phyloP scores from a whole-genome alignment of 2,888 invertebrate species.

The Cataglyphis cursor region DNA sequence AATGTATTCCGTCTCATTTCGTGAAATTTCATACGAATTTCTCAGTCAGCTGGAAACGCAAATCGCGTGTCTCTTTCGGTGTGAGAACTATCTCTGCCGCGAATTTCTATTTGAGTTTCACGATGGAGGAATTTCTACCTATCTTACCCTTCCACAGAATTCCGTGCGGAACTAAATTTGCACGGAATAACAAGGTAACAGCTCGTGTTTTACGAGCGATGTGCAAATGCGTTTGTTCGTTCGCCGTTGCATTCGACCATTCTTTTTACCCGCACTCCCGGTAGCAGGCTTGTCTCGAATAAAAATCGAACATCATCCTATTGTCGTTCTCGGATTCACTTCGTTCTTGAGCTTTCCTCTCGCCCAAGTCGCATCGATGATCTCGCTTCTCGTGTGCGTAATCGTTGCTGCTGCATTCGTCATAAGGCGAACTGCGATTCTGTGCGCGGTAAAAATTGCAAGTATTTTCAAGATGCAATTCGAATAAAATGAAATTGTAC shows the following conservation, averaged over 20 bases:
- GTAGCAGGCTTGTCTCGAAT: constrained; percentile 18
- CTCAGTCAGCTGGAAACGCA: constrained; percentile 31
- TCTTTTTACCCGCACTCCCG: constrained; percentile 32
- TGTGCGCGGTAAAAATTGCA: background rate
- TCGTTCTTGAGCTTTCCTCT: background rate
- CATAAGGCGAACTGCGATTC: background rate
- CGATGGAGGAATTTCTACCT: background rate
- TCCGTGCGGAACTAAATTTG: constrained; percentile 24
- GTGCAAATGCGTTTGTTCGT: constrained; percentile 49
- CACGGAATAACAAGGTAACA: constrained; percentile 53
- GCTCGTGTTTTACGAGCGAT: constrained; percentile 37
- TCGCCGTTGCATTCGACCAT: constrained; percentile 11
- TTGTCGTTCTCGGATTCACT: background rate
- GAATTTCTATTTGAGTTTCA: constrained; percentile 48
- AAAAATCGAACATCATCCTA: constrained; percentile 26
- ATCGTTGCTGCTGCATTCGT: background rate
- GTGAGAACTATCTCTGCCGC: constrained; percentile 32
- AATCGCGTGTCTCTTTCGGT: constrained; percentile 24
- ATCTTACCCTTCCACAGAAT: constrained; percentile 5
- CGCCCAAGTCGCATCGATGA: background rate
- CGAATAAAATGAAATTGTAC: background rate
- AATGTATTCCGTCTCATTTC: background rate
- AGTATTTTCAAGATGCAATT: background rate
- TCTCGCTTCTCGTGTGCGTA: background rate
- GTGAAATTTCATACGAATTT: constrained; percentile 14